Conservation (phyloP, 2,113 vertebrate genomes). For the Neofelis nebulosa region DNA sequence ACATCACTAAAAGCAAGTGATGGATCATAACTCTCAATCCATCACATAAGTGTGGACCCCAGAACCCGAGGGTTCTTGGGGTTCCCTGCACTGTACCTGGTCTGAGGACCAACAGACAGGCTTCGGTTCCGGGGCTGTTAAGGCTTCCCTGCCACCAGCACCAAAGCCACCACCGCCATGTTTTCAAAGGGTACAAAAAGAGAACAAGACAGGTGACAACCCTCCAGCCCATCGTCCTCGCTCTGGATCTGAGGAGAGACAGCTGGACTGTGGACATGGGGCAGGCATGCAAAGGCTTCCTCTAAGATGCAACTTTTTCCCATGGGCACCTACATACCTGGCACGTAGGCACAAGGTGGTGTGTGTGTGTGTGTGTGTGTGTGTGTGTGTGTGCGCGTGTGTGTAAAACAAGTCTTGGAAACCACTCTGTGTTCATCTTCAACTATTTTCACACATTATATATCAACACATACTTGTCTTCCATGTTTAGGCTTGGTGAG, state of each 20-base stretch:
- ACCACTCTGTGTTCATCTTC: not conserved
- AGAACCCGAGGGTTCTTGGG: not conserved
- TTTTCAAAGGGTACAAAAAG: slow-evolving; percentile 74
- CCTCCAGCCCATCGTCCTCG: not conserved
- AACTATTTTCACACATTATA: not conserved
- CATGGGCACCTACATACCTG: not conserved
- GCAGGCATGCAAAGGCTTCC: not conserved
- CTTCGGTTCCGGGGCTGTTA: not conserved
- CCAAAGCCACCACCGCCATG: not conserved
- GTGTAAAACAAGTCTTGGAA: not conserved
- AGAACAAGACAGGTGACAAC: slow-evolving; percentile 65
- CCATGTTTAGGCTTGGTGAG: not conserved
- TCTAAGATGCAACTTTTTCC: not conserved
- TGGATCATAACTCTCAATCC: slow-evolving; percentile 41
- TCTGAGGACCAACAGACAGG: slow-evolving; percentile 65
- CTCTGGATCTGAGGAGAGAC: not conserved
- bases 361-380: not conserved
- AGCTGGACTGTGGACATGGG: not conserved
- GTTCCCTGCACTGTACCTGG: slow-evolving; percentile 57
- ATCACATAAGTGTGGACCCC: not conserved
- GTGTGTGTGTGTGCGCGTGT: accelerated
- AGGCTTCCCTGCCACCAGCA: slow-evolving; percentile 65
- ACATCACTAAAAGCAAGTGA: slow-evolving; percentile 20
- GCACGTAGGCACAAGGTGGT: not conserved
- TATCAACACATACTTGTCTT: not conserved